phyloP scores from a whole-genome alignment of 2,888 invertebrate genomes.

The Lepidocyrtoides sp. region DNA sequence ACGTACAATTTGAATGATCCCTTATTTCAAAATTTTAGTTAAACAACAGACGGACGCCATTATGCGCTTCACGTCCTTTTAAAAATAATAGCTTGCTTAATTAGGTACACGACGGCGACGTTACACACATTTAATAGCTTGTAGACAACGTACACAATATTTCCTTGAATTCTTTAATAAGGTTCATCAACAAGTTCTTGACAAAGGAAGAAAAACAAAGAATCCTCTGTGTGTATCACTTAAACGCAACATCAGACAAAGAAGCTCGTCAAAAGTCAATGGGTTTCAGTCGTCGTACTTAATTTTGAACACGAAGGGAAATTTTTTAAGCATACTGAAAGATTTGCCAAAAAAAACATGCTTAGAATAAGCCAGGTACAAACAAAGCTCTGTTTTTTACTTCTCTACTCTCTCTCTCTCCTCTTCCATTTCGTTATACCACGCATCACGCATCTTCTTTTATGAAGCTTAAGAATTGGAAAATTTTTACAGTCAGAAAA shows the following conservation, averaged over 20 bases:
- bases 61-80: too few species aligned
- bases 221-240: not conserved
- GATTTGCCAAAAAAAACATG: not conserved
- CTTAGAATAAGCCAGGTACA: not conserved
- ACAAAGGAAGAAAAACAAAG: slow-evolving; percentile 20
- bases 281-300: not conserved
- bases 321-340: too few species aligned
- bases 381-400: too few species aligned
- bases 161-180: slow-evolving; percentile 4
- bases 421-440: not conserved
- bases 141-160: not conserved
- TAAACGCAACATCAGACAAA: not conserved
- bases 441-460: not conserved
- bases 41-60: too few species aligned
- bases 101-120: slow-evolving; percentile 1
- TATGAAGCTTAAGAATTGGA: not conserved
- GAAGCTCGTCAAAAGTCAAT: not conserved
- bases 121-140: not conserved
- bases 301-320: not conserved
- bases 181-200: too few species aligned
- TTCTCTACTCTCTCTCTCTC: not conserved
- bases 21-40: not conserved
- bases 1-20: too few species aligned
- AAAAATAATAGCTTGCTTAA: slow-evolving; percentile 3
- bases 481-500: not conserved